Evolutionary conservation across 1,140 invertebrate species (phyloP).

Genomic region (Globodera ellingtonae): DNA sequence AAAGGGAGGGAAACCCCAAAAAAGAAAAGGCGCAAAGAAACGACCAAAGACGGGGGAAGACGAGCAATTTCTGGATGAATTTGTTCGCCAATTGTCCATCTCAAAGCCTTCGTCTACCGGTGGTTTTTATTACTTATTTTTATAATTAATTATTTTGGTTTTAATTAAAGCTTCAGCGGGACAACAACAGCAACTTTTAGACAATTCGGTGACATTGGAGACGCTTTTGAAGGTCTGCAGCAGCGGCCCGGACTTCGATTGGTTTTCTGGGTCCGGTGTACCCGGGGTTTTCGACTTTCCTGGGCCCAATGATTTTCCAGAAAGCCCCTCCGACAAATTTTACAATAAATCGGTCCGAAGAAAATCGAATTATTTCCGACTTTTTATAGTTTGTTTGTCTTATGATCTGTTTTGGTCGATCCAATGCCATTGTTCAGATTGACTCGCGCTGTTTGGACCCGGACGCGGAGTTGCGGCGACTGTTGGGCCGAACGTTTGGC

Average conservation of each 20-base stretch:
- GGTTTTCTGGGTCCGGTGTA: too few relatives aligned
- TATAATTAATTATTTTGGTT: background rate
- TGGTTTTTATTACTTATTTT: conserved; percentile 1
- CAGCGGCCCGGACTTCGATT: too few relatives aligned
- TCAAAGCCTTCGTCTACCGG: background rate
- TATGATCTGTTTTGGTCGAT: too few relatives aligned
- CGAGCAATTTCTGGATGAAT: conserved; percentile 16
- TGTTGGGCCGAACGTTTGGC: conserved; percentile 40
- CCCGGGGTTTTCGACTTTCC: too few relatives aligned
- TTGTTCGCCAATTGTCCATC: conserved; percentile 10
- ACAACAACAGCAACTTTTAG: background rate
- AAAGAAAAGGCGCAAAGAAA: conserved; percentile 7
- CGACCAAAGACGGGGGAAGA: background rate
- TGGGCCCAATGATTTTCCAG: too few relatives aligned
- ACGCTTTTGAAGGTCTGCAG: background rate
- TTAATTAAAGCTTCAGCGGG: background rate
- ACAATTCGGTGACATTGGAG: background rate
- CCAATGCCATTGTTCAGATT: conserved; percentile 15
- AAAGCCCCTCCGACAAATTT: too few relatives aligned
- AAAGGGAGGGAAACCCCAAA: background rate
- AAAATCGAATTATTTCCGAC: too few relatives aligned
- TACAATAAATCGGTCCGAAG: too few relatives aligned
- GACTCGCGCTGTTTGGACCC: conserved; percentile 30
- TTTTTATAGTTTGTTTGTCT: too few relatives aligned
- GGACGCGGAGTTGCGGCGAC: conserved; percentile 33